A percentile compares a stretch with the other conserved stretches of the same genome.
Conservation (phyloP, 2,888 invertebrate species). For the Operophtera brumata region DNA sequence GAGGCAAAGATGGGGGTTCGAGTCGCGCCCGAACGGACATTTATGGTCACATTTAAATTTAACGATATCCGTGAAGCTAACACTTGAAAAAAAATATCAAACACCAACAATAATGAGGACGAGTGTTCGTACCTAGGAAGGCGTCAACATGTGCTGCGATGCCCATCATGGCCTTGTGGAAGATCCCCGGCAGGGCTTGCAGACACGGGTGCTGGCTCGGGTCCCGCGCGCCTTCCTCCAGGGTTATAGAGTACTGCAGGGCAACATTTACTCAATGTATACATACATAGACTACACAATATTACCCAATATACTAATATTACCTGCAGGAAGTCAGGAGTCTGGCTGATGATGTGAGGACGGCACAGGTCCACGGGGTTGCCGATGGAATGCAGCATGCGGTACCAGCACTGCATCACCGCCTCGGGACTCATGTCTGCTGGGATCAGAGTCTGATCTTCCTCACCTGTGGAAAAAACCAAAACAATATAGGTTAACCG, state of each 20-base stretch:
- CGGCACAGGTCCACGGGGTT: constrained; percentile 96
- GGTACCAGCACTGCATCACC: constrained; percentile 97
- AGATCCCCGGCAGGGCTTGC: constrained; percentile 91
- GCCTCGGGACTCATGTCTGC: constrained; percentile 92
- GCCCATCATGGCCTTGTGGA: constrained; percentile 95
- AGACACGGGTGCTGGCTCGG: constrained; percentile 96
- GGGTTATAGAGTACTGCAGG: constrained; percentile 88
- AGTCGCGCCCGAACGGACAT: no score
- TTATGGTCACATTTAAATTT: no score
- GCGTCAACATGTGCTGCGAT: constrained; percentile 96
- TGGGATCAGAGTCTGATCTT: constrained; percentile 91
- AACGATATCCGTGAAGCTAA: no score
- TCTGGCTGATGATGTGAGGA: constrained; percentile 87
- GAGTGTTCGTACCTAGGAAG: constrained; percentile 87
- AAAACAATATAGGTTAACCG: neutral
- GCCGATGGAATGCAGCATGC: constrained; percentile 95
- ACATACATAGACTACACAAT: no score
- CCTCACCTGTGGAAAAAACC: constrained; percentile 83
- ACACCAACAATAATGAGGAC: no score
- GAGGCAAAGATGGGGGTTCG: no score
- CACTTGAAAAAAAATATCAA: no score
- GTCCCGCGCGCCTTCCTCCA: constrained; percentile 87
- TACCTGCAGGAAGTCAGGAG: constrained; percentile 82
- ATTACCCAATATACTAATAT: no score
- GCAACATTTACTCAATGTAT: no score